These are phyloP conservation scores for Osmoderma eremita DNA, from an alignment of 2,888 invertebrate species.

Conservation along the genomic window DNA sequence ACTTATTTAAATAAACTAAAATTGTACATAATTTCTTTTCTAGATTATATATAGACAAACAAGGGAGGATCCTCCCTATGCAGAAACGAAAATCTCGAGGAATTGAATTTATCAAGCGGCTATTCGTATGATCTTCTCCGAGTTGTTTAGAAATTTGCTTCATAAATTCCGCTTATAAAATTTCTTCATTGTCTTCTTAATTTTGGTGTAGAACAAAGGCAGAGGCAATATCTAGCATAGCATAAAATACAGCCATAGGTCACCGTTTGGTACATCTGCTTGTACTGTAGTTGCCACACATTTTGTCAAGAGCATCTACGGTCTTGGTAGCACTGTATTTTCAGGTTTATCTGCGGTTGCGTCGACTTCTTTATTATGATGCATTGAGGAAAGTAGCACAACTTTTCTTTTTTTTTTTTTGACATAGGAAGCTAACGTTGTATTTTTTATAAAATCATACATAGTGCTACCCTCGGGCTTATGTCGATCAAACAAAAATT, in stretches of 20 bases:
- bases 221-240: constrained; percentile 11
- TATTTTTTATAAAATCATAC: constrained; percentile 48
- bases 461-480: constrained; percentile 41
- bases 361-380: constrained; percentile 36
- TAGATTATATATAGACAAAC: no score
- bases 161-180: constrained; percentile 4
- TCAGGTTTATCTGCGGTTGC: constrained; percentile 45
- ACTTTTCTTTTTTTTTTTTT: constrained; percentile 46
- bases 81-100: constrained; percentile 11
- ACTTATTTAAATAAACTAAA: no score
- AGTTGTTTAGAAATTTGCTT: not conserved
- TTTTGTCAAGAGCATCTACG: constrained; percentile 49
- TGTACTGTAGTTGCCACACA: constrained; percentile 49
- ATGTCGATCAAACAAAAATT: constrained; percentile 50
- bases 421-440: constrained; percentile 36
- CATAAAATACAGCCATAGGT: constrained; percentile 43
- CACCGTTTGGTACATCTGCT: constrained; percentile 49
- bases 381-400: constrained; percentile 49
- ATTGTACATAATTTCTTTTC: no score
- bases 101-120: constrained; percentile 13
- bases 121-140: constrained; percentile 4
- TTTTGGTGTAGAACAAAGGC: constrained; percentile 18
- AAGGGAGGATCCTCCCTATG: not conserved
- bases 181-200: constrained; percentile 4
- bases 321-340: constrained; percentile 45